phyloP scores from a whole-genome alignment of 2,888 invertebrate genomes.

The Dimorphilus gyrociliatus region DNA sequence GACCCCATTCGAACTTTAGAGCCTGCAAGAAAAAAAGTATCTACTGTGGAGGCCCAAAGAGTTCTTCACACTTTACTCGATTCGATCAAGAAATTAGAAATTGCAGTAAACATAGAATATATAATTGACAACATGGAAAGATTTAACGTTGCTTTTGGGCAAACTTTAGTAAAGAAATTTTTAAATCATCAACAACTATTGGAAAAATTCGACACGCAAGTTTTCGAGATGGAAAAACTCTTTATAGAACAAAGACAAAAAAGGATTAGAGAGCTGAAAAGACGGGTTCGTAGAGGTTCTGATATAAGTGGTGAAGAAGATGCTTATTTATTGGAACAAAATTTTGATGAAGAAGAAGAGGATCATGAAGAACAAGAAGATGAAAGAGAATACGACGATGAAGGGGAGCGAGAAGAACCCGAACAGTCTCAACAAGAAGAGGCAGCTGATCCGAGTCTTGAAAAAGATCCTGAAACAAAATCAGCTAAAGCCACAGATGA shows the following conservation, averaged over 20 bases:
- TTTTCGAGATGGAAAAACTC: constrained; percentile 7
- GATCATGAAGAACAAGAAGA: constrained; percentile 2
- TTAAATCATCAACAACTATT: constrained; percentile 23
- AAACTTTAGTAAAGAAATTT: constrained; percentile 21
- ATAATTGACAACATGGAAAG: constrained; percentile 25
- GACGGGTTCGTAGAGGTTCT: background rate
- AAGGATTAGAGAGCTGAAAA: background rate
- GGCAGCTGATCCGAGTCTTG: no score
- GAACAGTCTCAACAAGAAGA: no score
- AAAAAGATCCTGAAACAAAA: no score
- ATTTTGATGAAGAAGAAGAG: constrained; percentile 1
- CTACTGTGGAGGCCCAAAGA: constrained; percentile 34
- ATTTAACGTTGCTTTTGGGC: constrained; percentile 23
- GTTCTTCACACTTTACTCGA: constrained; percentile 35
- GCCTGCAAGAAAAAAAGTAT: constrained; percentile 33
- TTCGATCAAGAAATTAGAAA: constrained; percentile 22
- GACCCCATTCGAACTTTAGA: constrained; percentile 32
- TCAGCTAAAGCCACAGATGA: no score
- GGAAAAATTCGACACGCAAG: constrained; percentile 22
- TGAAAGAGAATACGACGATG: no score
- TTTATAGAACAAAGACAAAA: background rate
- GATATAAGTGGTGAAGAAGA: constrained; percentile 2
- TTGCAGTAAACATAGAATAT: constrained; percentile 25
- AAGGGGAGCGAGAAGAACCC: no score
- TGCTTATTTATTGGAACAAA: background rate